A percentile compares a stretch with the other conserved stretches of the same genome.
Evolutionary conservation across 2,888 invertebrate genomes (phyloP).

Genomic region (Drosophila prostipennis): DNA sequence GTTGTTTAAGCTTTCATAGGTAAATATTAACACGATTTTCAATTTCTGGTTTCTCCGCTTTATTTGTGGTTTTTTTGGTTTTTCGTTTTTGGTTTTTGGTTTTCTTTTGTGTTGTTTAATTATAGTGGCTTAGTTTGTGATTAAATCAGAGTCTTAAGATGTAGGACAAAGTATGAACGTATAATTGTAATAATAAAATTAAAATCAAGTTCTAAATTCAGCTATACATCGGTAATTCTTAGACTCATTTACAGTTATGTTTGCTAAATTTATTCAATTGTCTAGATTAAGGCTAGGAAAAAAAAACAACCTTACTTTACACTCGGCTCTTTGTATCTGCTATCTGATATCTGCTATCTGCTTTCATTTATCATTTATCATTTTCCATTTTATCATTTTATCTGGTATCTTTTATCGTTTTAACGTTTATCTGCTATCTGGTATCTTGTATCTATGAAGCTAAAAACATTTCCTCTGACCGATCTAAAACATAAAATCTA

Average conservation of each 20-base stretch:
- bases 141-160: slow-evolving; percentile 40
- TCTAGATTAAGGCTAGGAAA: slow-evolving; percentile 40
- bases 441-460: slow-evolving; percentile 43
- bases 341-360: background rate
- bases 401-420: slow-evolving; percentile 3
- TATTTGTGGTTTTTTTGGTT: slow-evolving; percentile 29
- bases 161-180: slow-evolving; percentile 33
- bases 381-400: background rate
- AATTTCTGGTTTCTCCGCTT: slow-evolving; percentile 26
- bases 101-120: slow-evolving; percentile 28
- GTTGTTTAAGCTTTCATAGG: slow-evolving; percentile 27
- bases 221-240: slow-evolving; percentile 42
- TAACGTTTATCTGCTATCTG: slow-evolving; percentile 17
- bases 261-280: slow-evolving; percentile 42
- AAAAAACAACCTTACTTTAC: slow-evolving; percentile 74
- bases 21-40: slow-evolving; percentile 46
- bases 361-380: slow-evolving; percentile 3
- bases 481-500: slow-evolving; percentile 66
- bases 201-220: slow-evolving; percentile 33
- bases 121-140: slow-evolving; percentile 34
- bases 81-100: slow-evolving; percentile 16
- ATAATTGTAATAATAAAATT: slow-evolving; percentile 28
- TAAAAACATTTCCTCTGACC: slow-evolving; percentile 30
- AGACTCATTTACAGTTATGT: slow-evolving; percentile 34
- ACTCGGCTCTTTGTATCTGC: slow-evolving; percentile 45